These are phyloP conservation scores for Anolis apletophallus DNA, from an alignment of 2,797 vertebrate genomes.

Conservation along the genomic window DNA sequence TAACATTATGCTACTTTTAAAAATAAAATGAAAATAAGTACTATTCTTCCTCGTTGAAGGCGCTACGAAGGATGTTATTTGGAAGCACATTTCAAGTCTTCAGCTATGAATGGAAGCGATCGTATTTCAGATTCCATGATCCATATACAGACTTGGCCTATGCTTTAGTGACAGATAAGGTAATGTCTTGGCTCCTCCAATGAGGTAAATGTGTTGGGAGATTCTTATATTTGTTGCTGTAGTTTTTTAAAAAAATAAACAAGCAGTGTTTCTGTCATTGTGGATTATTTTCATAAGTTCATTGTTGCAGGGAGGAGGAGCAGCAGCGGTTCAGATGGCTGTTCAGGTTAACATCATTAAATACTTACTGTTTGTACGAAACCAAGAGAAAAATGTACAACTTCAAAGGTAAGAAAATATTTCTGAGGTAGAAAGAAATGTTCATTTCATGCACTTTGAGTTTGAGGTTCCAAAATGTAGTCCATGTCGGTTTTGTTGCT, in stretches of 20 bases:
- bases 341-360: conserved; percentile 86
- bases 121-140: conserved; percentile 81
- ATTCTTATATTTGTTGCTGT: no score
- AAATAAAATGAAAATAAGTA: no score
- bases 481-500: background rate
- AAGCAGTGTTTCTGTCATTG: no score
- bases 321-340: conserved; percentile 83
- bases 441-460: no score
- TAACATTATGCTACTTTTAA: no score
- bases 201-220: no score
- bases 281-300: background rate
- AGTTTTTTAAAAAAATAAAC: no score
- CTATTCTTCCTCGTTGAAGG: conserved; percentile 67
- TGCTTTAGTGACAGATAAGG: conserved; percentile 81
- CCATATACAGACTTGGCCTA: conserved; percentile 79
- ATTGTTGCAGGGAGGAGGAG: conserved; percentile 80
- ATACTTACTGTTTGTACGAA: conserved; percentile 81
- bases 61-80: conserved; percentile 82
- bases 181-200: conserved; percentile 57
- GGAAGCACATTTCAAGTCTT: conserved; percentile 76
- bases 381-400: conserved; percentile 51
- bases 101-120: conserved; percentile 82
- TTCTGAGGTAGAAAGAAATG: background rate
- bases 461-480: background rate
- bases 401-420: conserved; percentile 78